phyloP scores from a whole-genome alignment of 2,888 invertebrate species.

The Deroplatys truncata region DNA sequence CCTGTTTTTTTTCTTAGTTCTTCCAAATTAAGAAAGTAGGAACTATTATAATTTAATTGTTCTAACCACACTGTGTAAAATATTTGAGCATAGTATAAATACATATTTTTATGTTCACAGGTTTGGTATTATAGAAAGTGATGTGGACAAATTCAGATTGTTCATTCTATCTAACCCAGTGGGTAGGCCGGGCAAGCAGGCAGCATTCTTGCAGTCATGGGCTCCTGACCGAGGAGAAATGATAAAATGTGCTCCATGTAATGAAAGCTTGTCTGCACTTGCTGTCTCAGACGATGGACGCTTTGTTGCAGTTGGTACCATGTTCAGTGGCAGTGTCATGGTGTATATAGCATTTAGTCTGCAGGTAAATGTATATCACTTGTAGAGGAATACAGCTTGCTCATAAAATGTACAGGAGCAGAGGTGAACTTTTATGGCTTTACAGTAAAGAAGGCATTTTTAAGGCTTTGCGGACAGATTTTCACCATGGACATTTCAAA shows the following conservation, averaged over 20 bases:
- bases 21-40: too few relatives aligned
- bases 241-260: conserved; percentile 54
- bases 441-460: conserved; percentile 28
- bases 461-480: background rate
- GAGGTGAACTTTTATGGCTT: too few relatives aligned
- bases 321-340: conserved; percentile 87
- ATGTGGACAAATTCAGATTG: conserved; percentile 58
- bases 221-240: conserved; percentile 58
- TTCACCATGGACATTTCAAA: too few relatives aligned
- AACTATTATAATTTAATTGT: too few relatives aligned
- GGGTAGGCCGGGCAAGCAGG: conserved; percentile 64
- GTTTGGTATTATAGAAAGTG: conserved; percentile 68
- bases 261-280: conserved; percentile 77
- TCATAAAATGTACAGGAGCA: too few relatives aligned
- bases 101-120: conserved; percentile 40
- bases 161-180: conserved; percentile 79
- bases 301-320: conserved; percentile 88
- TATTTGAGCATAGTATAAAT: too few relatives aligned
- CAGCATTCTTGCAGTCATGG: conserved; percentile 79
- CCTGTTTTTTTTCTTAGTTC: too few relatives aligned
- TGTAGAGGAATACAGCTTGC: too few relatives aligned
- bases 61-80: too few relatives aligned
- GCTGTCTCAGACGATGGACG: conserved; percentile 88
- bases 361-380: conserved; percentile 58
- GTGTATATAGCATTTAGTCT: conserved; percentile 89